Evolutionary conservation across 2,888 invertebrate species (phyloP), one percentile per base, ranked within the genome.

Genomic region (Camponotus fellah): DNA sequence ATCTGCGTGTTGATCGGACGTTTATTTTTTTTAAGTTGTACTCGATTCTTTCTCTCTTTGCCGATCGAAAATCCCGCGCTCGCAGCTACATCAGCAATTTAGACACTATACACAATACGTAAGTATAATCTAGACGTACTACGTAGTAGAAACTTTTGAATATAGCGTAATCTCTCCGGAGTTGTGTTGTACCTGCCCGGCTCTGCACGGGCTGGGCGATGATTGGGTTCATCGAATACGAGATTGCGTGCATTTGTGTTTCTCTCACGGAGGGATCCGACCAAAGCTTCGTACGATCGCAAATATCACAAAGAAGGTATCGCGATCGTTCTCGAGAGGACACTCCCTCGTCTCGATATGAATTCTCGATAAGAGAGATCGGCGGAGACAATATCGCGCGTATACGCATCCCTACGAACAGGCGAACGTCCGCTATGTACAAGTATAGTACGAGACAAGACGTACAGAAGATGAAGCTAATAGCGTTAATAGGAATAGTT

Each of bases 91-190:
- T 90, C 89, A 91, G 89, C 91, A 83, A 68, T 77, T 91, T 91
- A 90, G 89, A 92, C 87, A 91, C 91, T 91, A 92, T 89, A 91
- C 91, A 91, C 91, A 90, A 91, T 92, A 91, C 87, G 88, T 88
- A 89, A 83, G 89, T 91, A 90, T 90, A 77, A 91, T 91, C 92
- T 92, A 92, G 91, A 91, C 91, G 91, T 91, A 90, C 91, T 92
- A 93, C 89, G 86, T 89, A 93, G 92, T 93, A 92, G 92, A 93
- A 93, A 93, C 88, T 91, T 92, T 86, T 85, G 87, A 89, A 91
- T 85, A 87, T 90, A 87, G 68, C 86, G 85, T 90, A 90, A 90
- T 87, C 82, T 88, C 80, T 88, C 76, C 88, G 86, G 80, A 90
- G 80, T 88, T 87, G 86, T 88, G 85, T 87, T 88, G 86, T 87